Base-by-base conservation (phyloP, 2,888 invertebrate genomes). In the Caenorhabditis sp. region DNA sequence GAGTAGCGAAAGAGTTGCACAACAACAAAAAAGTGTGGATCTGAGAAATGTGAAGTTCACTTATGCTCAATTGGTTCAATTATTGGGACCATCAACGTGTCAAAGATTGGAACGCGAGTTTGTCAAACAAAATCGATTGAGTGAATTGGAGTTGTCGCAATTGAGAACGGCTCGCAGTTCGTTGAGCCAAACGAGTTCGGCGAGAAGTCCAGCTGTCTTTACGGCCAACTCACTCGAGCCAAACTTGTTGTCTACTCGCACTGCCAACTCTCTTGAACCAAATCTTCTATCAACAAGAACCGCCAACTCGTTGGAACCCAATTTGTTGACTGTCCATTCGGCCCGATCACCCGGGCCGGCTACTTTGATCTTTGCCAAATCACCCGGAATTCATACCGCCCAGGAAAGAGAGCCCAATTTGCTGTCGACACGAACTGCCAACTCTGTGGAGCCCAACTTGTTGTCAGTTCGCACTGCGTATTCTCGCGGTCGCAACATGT, bases 41-140 rank as follows among this genome's bases (percentile, higher is more conserved):
- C 51, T 73, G n/a, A 19, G n/a, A 19, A 66, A 69, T n/a, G 57
- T 69, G 17, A 69, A 62, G 27, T 74, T 69, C 64, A 61, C 65
- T 0, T 74, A 65, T 36, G 60, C 51, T 6, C 74, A 74, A 53
- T 54, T 74, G 12, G 61, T 74, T 26, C n/a, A 43, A 19, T 64
- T 74, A 12, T 63, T 74, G 12, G 74, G 69, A 6, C 49, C 37
- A 4, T 57, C 64, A 5, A 74, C 74, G 3, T 66, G 69, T 36
- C 63, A 66, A 26, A 66, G 74, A 49, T 61, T 74, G 21, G 69
- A 74, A 58, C 43, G 74, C 4, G 69, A 74, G 58, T 69, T 69
- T 17, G 64, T 36, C 50, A 69, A 66, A n/a, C 59, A 63, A 8
- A 68, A 66, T 31, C 31, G 49, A 14, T 59, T 73, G 14, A 66